Base-by-base conservation (phyloP, 2,888 invertebrate genomes). In the Polydrusus tereticollis region DNA sequence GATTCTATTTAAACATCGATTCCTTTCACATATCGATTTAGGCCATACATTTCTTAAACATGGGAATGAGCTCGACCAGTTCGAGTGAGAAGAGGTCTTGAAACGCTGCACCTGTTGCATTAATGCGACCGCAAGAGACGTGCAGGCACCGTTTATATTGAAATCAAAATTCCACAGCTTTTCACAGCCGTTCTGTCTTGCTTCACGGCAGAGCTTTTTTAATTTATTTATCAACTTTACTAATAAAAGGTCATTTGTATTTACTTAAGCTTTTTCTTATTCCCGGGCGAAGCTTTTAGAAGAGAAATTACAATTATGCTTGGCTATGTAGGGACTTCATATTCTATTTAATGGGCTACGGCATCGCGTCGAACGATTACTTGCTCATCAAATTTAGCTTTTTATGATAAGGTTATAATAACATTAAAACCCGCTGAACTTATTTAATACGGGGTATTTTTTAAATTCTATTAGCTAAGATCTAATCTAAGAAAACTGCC, bases 51-150 rank as follows among this genome's bases (percentile, higher is more conserved):
- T 16, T 14, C 45, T 65, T 57, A 23, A 38, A 55, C 43, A 57
- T 65, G 16, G 41, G 20, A 65, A 65, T 57, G 65, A 65, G 64
- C 64, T 52, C 50, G 33, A 47, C 62, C 45, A 57, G 29, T 47
- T 29, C 43, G 59, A 43, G 62, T 55, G 62, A 60, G 69, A 62
- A 69, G 69, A 69, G 69, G 69, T 62, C 62, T 69, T 43, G 62
- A 69, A 62, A 60, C 60, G 69, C 62, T 67, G 69, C 69, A 69
- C 69, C 69, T 69, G 69, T 69, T 69, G 69, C 62, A 69, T 69
- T 69, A 69, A 69, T 69, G 69, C 55, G 52, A 69, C 52, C 69
- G 41, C 52, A 69, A 69, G 69, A 69, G 69, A 69, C 69, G 52
- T 43, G 69, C 60, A 69, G 69, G 69, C 69, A 69, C 69, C 69